Evolutionary conservation across 2,797 vertebrate species (phyloP).

Genomic region (Coreius guichenoti): DNA sequence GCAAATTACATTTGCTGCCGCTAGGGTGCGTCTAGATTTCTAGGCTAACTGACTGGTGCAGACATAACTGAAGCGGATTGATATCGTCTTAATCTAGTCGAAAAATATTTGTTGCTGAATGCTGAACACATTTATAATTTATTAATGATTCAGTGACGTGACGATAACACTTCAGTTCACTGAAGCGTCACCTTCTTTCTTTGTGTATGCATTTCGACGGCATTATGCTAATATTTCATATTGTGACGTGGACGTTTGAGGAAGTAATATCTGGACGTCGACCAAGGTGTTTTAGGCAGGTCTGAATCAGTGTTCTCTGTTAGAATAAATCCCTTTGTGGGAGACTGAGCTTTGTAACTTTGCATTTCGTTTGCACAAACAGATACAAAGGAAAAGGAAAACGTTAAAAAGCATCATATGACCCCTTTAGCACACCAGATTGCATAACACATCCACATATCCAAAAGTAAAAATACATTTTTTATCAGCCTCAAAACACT

Average conservation of each 20-base stretch:
- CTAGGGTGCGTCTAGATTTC: too few relatives aligned
- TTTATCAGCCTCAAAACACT: constrained; percentile 10
- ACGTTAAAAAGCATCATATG: background rate
- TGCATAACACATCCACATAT: constrained; percentile 14
- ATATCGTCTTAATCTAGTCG: too few relatives aligned
- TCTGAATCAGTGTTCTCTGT: too few relatives aligned
- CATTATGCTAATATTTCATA: background rate
- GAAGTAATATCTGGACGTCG: background rate
- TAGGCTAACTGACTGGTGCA: too few relatives aligned
- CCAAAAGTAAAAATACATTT: constrained; percentile 28
- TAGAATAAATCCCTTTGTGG: too few relatives aligned
- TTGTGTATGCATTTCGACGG: background rate
- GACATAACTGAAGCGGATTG: too few relatives aligned
- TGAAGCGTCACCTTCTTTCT: too few relatives aligned
- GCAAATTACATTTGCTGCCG: too few relatives aligned
- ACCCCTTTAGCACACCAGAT: background rate
- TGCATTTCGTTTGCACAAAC: background rate
- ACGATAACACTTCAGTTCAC: too few relatives aligned
- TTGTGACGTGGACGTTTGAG: background rate
- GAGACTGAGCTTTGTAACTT: background rate
- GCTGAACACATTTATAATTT: too few relatives aligned
- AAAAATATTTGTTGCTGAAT: too few relatives aligned
- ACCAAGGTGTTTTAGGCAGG: background rate
- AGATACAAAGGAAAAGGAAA: background rate
- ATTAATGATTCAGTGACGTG: too few relatives aligned